A percentile compares a stretch with the other conserved stretches of the same genome.
Evolutionary conservation across 1,140 invertebrate species (phyloP).

Genomic region (Orchesella cincta): DNA sequence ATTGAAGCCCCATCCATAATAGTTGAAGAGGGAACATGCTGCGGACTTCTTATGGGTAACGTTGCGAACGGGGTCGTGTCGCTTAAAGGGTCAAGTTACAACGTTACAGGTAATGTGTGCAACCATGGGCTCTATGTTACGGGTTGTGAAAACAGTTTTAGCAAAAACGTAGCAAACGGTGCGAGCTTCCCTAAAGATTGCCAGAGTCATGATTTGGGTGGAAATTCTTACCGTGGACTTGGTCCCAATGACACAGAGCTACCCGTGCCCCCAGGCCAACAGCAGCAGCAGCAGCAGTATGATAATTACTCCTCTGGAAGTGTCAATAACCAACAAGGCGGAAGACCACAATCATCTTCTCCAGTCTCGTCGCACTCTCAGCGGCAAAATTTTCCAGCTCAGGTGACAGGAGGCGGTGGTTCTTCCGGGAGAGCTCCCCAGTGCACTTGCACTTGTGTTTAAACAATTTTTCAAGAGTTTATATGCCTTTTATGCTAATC

Average conservation of each 20-base stretch:
- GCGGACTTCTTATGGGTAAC: constrained; percentile 46
- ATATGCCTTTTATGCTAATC: neutral
- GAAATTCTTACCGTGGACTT: constrained; percentile 46
- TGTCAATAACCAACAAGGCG: neutral
- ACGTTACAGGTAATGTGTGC: constrained; percentile 43
- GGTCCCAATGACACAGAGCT: constrained; percentile 48
- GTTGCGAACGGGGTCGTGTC: constrained; percentile 48
- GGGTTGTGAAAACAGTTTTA: constrained; percentile 43
- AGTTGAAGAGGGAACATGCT: constrained; percentile 44
- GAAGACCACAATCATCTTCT: neutral
- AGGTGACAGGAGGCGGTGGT: constrained; percentile 21
- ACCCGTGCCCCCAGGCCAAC: constrained; percentile 33
- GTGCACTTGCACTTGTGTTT: constrained; percentile 39
- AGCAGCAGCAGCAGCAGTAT: constrained; percentile 34
- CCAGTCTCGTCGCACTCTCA: no score
- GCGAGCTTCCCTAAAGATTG: constrained; percentile 48
- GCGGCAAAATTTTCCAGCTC: constrained; percentile 28
- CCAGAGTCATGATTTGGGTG: constrained; percentile 42
- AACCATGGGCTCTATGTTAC: constrained; percentile 49
- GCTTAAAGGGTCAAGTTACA: constrained; percentile 45
- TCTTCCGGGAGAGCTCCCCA: constrained; percentile 20
- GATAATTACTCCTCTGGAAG: neutral
- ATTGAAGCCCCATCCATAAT: constrained; percentile 48
- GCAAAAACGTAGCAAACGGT: constrained; percentile 49
- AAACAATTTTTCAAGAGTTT: constrained; percentile 1